A percentile compares a stretch with the other conserved stretches of the same genome.
phyloP scores from a whole-genome alignment of 2,888 invertebrate species.

The Coleophora flavipennella region DNA sequence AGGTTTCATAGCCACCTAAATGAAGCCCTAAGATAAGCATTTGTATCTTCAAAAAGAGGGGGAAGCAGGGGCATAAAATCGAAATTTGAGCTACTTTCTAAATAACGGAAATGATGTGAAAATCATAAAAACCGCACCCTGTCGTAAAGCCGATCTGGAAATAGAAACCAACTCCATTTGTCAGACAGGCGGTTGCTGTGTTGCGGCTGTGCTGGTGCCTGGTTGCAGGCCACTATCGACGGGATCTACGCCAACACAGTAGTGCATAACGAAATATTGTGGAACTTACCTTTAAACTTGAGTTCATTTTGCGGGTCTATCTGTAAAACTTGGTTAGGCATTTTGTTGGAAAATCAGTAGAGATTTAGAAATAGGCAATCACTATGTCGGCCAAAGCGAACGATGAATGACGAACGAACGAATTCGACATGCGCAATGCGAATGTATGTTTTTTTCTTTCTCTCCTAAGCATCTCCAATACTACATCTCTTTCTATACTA shows the following conservation, averaged over 20 bases:
- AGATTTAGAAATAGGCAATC: slow-evolving; percentile 38
- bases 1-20: too few relatives aligned
- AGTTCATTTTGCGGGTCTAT: slow-evolving; percentile 92
- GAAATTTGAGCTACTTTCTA: too few relatives aligned
- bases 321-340: slow-evolving; percentile 84
- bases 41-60: too few relatives aligned
- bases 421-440: slow-evolving; percentile 46
- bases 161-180: slow-evolving; percentile 67
- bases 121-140: slow-evolving; percentile 60
- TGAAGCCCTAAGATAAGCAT: too few relatives aligned
- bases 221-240: too few relatives aligned
- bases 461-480: slow-evolving; percentile 10
- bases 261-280: slow-evolving; percentile 19
- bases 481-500: background rate
- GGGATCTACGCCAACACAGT: too few relatives aligned
- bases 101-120: slow-evolving; percentile 12
- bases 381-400: slow-evolving; percentile 55
- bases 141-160: slow-evolving; percentile 67
- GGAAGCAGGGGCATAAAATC: too few relatives aligned
- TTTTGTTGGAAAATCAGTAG: slow-evolving; percentile 57
- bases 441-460: slow-evolving; percentile 23
- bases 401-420: slow-evolving; percentile 34
- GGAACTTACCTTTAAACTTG: slow-evolving; percentile 87
- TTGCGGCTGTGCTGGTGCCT: slow-evolving; percentile 26
- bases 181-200: slow-evolving; percentile 49